These are phyloP conservation scores for Pammene fasciana DNA, from an alignment of 2,888 invertebrate species.

Conservation along the genomic window DNA sequence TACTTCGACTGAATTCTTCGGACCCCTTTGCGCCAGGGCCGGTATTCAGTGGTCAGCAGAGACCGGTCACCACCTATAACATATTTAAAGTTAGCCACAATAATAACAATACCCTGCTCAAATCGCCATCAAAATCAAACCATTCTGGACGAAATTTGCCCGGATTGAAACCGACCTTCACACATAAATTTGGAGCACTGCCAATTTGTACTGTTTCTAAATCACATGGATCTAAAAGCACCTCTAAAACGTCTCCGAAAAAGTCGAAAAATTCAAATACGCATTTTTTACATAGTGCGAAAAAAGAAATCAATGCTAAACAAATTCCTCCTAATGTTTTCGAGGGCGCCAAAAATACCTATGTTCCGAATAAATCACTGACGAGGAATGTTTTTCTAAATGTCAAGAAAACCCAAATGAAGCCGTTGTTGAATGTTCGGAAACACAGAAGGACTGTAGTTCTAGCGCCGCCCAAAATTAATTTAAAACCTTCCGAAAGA, in stretches of 20 bases:
- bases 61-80: slow-evolving; percentile 73
- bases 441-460: slow-evolving; percentile 83
- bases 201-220: slow-evolving; percentile 68
- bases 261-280: slow-evolving; percentile 59
- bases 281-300: slow-evolving; percentile 55
- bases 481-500: slow-evolving; percentile 73
- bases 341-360: slow-evolving; percentile 75
- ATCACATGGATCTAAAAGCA: slow-evolving; percentile 59
- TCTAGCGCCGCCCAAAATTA: slow-evolving; percentile 77
- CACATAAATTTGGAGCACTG: slow-evolving; percentile 76
- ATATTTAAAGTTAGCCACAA: slow-evolving; percentile 78
- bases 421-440: slow-evolving; percentile 76
- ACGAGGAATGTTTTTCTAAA: slow-evolving; percentile 77
- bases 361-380: slow-evolving; percentile 75
- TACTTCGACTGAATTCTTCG: slow-evolving; percentile 67
- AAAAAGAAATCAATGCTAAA: slow-evolving; percentile 67
- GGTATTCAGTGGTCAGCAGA: slow-evolving; percentile 77
- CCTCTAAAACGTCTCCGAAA: slow-evolving; percentile 71
- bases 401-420: slow-evolving; percentile 73
- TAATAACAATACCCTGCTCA: slow-evolving; percentile 73
- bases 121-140: slow-evolving; percentile 67
- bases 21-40: slow-evolving; percentile 81
- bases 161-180: slow-evolving; percentile 71
- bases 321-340: slow-evolving; percentile 70
- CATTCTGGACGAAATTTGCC: slow-evolving; percentile 67